Evolutionary conservation across 2,888 invertebrate genomes (phyloP).

Genomic region (Mesorhabditis belari): DNA sequence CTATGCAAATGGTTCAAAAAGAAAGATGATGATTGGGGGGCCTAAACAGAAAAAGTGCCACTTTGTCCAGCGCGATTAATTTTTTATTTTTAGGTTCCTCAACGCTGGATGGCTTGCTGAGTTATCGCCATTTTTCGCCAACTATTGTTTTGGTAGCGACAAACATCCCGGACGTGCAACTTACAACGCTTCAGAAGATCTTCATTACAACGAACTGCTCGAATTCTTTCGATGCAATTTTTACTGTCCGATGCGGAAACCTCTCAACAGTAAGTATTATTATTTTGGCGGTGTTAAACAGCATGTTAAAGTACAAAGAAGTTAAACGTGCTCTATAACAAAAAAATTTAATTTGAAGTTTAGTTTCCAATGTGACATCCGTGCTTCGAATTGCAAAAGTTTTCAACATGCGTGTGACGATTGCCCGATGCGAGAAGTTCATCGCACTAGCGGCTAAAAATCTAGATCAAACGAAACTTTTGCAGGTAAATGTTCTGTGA

Average conservation of each 20-base stretch:
- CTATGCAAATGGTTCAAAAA: too few relatives aligned
- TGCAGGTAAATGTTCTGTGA: conserved; percentile 22
- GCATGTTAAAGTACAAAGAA: too few relatives aligned
- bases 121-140: conserved; percentile 35
- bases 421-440: conserved; percentile 38
- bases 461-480: conserved; percentile 32
- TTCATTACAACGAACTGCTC: conserved; percentile 28
- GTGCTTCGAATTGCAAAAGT: conserved; percentile 31
- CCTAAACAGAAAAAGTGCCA: too few relatives aligned
- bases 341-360: too few relatives aligned
- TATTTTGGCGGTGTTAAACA: too few relatives aligned
- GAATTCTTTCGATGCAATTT: conserved; percentile 40
- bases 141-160: conserved; percentile 20
- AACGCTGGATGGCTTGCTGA: conserved; percentile 43
- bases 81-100: conserved; percentile 21
- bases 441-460: conserved; percentile 27
- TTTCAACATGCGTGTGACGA: conserved; percentile 36
- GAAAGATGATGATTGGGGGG: too few relatives aligned
- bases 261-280: conserved; percentile 22
- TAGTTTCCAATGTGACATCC: conserved; percentile 31
- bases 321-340: too few relatives aligned
- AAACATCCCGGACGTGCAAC: too few relatives aligned
- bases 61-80: too few relatives aligned
- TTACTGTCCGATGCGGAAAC: conserved; percentile 41
- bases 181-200: too few relatives aligned